Conservation (phyloP, 2,797 vertebrate species). For the Chelon auratus region DNA sequence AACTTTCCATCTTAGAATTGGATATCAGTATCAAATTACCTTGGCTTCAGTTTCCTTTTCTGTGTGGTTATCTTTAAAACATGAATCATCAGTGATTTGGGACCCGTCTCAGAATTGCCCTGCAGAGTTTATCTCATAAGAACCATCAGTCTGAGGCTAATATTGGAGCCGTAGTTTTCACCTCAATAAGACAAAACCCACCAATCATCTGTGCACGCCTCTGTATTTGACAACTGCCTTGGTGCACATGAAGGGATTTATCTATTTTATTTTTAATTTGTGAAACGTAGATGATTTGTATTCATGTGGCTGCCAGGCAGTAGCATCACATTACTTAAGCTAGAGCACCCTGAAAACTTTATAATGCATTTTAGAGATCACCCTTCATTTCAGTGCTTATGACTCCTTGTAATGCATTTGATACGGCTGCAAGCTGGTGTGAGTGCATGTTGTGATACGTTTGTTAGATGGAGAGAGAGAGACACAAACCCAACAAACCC, state of each 20-base stretch:
- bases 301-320: conserved; percentile 11
- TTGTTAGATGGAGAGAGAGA: conserved; percentile 19
- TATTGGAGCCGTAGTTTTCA: conserved; percentile 3
- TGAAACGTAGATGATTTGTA: conserved; percentile 5
- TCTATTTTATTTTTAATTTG: conserved; percentile 5
- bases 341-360: conserved; percentile 8
- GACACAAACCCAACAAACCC: conserved; percentile 12
- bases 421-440: conserved; percentile 9
- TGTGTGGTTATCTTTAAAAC: conserved; percentile 1
- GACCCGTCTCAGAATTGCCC: conserved; percentile 1
- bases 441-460: conserved; percentile 8
- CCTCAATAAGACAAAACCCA: conserved; percentile 7
- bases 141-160: neutral
- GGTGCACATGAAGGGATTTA: neutral
- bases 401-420: conserved; percentile 8
- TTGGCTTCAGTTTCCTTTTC: conserved; percentile 9
- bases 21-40: conserved; percentile 33
- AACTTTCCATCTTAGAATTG: conserved; percentile 20
- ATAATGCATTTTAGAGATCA: conserved; percentile 19
- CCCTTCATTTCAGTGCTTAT: neutral
- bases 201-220: neutral
- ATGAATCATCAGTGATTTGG: conserved; percentile 5
- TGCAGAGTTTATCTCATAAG: conserved; percentile 17
- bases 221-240: neutral
- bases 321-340: conserved; percentile 10